Base-by-base conservation (phyloP, 2,797 vertebrate genomes). In the Chromobotia macracanthus region DNA sequence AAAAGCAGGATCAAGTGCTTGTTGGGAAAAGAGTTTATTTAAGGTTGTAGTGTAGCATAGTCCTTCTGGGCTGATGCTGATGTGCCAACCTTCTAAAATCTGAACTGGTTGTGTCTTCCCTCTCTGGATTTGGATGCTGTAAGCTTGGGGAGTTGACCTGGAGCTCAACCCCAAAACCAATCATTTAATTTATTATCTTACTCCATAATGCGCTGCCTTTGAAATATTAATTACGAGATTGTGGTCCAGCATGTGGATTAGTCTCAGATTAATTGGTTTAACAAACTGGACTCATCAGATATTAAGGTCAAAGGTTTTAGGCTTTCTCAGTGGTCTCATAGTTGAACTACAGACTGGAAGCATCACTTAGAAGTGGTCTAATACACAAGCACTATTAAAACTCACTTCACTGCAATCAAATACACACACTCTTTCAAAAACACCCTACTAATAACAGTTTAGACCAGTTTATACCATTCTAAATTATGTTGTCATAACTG, bases 211-310 rank as follows among this genome's bases (percentile, higher is more conserved):
- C 74, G 72, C 80, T 77, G 66, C 70, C 48, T 77, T 86, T 92
- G 69, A 92, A 92, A 93, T 92, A 92, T 93, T 91, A 87, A 93
- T 91, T 67, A 64, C 76, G 50, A 84, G 83, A 84, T 82, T 88
- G 79, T 88, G 87, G 86, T 83, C 79, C 84, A 80, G 55, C 79
- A 84, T 83, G 60, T 80, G 80, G 80, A 85, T 85, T 79, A 84
- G 84, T 80, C 76, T 81, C 76, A 86, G 82, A 90, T 91, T 91
- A 91, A 90, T 89, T 89, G 88, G 88, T 86, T 85, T 87, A 92
- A 88, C 84, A 84, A 89, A 89, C 89, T 84, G 84, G 82, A 77
- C 53, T 87, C 88, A 93, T 95, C 79, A 94, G 94, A 95, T 94
- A 94, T 92, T 92, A 87, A 94, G 85, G 74, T 79, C 78, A 76